Percentiles rank a stretch among this genome's conserved stretches.
These are phyloP conservation scores for Diorhabda carinulata DNA, from an alignment of 1,140 invertebrate species.

Conservation along the genomic window DNA sequence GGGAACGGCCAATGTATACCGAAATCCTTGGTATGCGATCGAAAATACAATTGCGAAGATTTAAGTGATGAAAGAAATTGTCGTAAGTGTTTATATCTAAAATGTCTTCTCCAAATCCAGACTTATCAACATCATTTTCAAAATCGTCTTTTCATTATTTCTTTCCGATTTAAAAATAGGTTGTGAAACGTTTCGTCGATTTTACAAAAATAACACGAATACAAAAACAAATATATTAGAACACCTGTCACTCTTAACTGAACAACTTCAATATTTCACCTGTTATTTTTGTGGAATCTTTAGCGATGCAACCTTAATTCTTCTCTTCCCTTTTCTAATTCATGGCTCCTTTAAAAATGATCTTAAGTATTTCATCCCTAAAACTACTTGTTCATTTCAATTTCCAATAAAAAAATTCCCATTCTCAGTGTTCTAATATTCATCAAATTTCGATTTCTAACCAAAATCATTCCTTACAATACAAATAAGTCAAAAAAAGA, in stretches of 20 bases:
- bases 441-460: constrained; percentile 20
- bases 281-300: too few species aligned
- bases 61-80: constrained; percentile 55
- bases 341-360: too few species aligned
- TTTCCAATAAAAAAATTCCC: background rate
- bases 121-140: constrained; percentile 3
- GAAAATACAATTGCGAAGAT: constrained; percentile 57
- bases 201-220: background rate
- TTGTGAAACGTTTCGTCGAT: background rate
- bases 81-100: constrained; percentile 42
- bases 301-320: too few species aligned
- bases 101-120: background rate
- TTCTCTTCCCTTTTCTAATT: too few species aligned
- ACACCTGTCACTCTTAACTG: background rate
- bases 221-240: too few species aligned
- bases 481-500: background rate
- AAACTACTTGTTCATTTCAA: background rate
- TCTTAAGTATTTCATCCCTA: background rate
- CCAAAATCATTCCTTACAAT: constrained; percentile 20
- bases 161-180: background rate
- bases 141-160: background rate
- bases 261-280: too few species aligned
- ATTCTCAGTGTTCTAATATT: constrained; percentile 20
- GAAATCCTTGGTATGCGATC: constrained; percentile 53
- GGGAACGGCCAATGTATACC: constrained; percentile 57